Conservation (phyloP, 2,797 vertebrate genomes). For the Hipposideros larvatus region DNA sequence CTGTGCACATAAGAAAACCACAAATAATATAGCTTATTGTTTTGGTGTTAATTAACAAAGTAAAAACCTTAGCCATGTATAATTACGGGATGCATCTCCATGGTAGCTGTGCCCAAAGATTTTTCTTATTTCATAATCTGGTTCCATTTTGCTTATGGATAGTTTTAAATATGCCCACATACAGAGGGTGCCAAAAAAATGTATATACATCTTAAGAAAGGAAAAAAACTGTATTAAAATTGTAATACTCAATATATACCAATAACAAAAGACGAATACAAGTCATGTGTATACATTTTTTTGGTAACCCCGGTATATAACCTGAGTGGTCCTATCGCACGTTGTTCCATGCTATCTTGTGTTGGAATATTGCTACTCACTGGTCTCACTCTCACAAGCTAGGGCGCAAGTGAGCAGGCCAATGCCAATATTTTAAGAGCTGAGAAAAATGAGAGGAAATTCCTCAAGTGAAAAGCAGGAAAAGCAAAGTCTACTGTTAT, state of each 20-base stretch:
- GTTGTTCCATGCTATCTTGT: not conserved
- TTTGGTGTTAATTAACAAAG: slow-evolving; percentile 42
- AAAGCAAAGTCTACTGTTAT: not conserved
- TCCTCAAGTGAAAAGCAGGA: not conserved
- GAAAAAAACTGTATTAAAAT: too few species aligned
- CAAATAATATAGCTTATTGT: not conserved
- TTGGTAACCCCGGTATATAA: too few species aligned
- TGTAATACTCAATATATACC: too few species aligned
- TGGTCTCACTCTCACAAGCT: not conserved
- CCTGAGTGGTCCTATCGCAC: not conserved
- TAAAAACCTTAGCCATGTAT: not conserved
- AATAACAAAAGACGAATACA: too few species aligned
- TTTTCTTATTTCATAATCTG: not conserved
- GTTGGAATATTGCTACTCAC: not conserved
- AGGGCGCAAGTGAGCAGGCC: not conserved
- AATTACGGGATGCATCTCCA: not conserved
- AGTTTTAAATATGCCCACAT: not conserved
- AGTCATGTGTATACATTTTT: too few species aligned
- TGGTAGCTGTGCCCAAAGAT: not conserved
- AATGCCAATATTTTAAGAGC: not conserved
- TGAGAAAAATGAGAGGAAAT: not conserved
- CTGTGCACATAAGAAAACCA: not conserved
- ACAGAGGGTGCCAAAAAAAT: too few species aligned
- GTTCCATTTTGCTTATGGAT: not conserved
- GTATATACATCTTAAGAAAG: too few species aligned